Percentiles rank a stretch among this genome's conserved stretches.
phyloP scores from a whole-genome alignment of 2,113 vertebrate species.

The Laticauda colubrina region DNA sequence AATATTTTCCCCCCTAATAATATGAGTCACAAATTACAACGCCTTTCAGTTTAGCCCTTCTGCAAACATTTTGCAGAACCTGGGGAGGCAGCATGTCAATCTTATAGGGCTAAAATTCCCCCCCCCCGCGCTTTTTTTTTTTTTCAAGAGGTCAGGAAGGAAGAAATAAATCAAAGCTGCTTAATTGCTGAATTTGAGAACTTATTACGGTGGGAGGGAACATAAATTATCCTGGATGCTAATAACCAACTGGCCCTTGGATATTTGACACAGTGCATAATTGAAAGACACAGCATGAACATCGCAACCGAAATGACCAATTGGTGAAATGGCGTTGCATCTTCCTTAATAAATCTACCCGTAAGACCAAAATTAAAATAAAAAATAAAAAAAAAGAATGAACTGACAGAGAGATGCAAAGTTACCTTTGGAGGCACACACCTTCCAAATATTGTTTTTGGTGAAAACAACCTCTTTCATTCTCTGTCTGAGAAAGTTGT shows the following conservation, averaged over 20 bases:
- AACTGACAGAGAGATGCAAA: slow-evolving; percentile 51
- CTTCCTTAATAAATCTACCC: slow-evolving; percentile 74
- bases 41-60: too few species aligned
- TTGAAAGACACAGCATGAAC: slow-evolving; percentile 67
- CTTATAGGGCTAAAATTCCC: slow-evolving; percentile 64
- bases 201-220: slow-evolving; percentile 73
- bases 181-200: slow-evolving; percentile 80
- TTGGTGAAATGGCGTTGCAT: slow-evolving; percentile 60
- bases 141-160: slow-evolving; percentile 70
- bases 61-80: slow-evolving; percentile 49
- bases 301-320: slow-evolving; percentile 61
- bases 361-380: slow-evolving; percentile 70
- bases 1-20: not conserved
- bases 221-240: slow-evolving; percentile 75
- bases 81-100: slow-evolving; percentile 64
- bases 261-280: slow-evolving; percentile 63
- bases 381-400: slow-evolving; percentile 56
- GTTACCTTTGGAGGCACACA: slow-evolving; percentile 62
- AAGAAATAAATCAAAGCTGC: slow-evolving; percentile 69
- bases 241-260: slow-evolving; percentile 69
- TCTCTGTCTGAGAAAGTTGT: not conserved
- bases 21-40: not conserved
- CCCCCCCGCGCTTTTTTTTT: slow-evolving; percentile 43
- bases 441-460: slow-evolving; percentile 51
- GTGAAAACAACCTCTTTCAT: not conserved